Percentiles rank a stretch among this genome's conserved stretches.
Evolutionary conservation across 53 echinoderm and acorn worm genomes (phyloP).

Genomic region (Hippasteria phrygiana): DNA sequence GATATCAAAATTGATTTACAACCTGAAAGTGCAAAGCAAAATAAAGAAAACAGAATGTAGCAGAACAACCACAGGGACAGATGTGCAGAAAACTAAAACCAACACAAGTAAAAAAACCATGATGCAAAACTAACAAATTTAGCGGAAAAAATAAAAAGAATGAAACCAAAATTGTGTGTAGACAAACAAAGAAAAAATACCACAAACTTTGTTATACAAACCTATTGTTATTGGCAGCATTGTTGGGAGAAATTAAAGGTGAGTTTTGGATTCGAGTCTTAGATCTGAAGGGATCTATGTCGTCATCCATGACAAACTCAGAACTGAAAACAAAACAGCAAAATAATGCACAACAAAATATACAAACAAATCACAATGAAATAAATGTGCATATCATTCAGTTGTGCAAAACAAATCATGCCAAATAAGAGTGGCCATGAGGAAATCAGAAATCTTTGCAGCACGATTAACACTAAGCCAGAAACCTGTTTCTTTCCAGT

Average conservation of each 20-base stretch:
- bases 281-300: slow-evolving; percentile 77
- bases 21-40: not conserved
- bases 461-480: too few relatives aligned
- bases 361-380: slow-evolving; percentile 13
- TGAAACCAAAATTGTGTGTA: too few relatives aligned
- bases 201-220: not conserved
- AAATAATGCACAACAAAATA: slow-evolving; percentile 21
- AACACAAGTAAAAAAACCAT: not conserved
- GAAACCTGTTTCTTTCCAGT: too few relatives aligned
- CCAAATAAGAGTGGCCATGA: not conserved
- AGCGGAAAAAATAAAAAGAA: not conserved
- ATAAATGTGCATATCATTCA: not conserved
- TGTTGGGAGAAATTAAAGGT: slow-evolving; percentile 51
- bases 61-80: not conserved
- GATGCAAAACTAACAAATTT: not conserved
- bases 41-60: not conserved
- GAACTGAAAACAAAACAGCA: slow-evolving; percentile 60
- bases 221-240: slow-evolving; percentile 38
- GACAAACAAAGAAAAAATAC: too few relatives aligned
- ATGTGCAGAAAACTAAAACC: not conserved
- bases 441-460: too few relatives aligned
- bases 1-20: slow-evolving; percentile 68
- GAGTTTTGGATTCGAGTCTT: slow-evolving; percentile 79
- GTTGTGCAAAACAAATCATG: not conserved
- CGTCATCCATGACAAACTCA: slow-evolving; percentile 77